phyloP scores from a whole-genome alignment of 2,888 invertebrate species.

The Carterocephalus palaemon region DNA sequence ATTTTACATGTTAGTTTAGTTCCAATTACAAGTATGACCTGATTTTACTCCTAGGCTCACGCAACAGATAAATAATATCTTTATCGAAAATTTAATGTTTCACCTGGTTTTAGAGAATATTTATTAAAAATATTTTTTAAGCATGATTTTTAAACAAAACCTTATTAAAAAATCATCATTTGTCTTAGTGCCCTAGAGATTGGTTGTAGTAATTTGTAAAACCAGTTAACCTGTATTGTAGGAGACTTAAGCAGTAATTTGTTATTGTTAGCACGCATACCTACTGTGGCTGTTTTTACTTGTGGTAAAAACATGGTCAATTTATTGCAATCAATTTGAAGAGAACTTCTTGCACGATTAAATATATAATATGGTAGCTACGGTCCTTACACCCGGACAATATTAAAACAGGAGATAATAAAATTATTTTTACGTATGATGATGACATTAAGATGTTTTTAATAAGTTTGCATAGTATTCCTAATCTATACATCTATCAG shows the following conservation, averaged over 20 bases:
- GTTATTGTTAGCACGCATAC: constrained; percentile 37
- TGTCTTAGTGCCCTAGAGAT: constrained; percentile 34
- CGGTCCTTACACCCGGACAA: background rate
- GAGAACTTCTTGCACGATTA: constrained; percentile 2
- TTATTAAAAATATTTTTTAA: background rate
- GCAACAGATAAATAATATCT: too few relatives aligned
- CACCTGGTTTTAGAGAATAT: background rate
- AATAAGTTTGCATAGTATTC: too few relatives aligned
- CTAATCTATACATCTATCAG: too few relatives aligned
- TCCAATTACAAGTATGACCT: too few relatives aligned
- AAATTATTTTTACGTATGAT: too few relatives aligned
- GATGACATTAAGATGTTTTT: too few relatives aligned
- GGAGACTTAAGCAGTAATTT: constrained; percentile 40
- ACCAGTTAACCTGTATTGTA: constrained; percentile 43
- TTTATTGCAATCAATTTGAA: constrained; percentile 24
- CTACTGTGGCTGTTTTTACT: constrained; percentile 17
- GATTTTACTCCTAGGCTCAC: too few relatives aligned
- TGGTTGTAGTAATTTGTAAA: constrained; percentile 41
- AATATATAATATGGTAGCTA: background rate
- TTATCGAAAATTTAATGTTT: too few relatives aligned
- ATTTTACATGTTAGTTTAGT: too few relatives aligned
- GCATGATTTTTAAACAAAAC: too few relatives aligned
- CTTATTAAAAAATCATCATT: constrained; percentile 37
- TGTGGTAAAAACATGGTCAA: constrained; percentile 21
- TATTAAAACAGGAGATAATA: too few relatives aligned